Conservation (phyloP, 2,888 invertebrate genomes). For the Pegoplata infirma region DNA sequence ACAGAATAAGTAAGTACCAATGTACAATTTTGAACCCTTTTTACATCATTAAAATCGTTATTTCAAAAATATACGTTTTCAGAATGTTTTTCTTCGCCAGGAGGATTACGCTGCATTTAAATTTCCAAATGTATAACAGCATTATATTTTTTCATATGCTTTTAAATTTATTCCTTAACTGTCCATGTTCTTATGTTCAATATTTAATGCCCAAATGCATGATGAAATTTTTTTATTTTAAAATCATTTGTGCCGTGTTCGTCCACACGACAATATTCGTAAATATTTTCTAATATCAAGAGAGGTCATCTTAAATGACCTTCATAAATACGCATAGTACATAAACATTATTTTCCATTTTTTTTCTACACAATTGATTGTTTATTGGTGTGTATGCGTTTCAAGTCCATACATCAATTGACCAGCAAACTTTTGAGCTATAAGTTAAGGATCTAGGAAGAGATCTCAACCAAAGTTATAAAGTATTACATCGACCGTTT, state of each 20-base stretch:
- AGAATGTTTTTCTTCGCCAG: no score
- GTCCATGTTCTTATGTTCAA: neutral
- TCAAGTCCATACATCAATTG: slow-evolving; percentile 9
- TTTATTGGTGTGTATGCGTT: slow-evolving; percentile 45
- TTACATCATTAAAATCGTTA: no score
- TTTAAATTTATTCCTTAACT: no score
- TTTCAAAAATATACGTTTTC: no score
- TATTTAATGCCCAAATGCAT: neutral
- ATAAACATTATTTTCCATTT: slow-evolving; percentile 47
- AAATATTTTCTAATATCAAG: slow-evolving; percentile 23
- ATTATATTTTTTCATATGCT: no score
- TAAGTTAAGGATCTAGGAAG: no score
- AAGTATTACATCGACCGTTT: no score
- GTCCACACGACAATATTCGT: slow-evolving; percentile 7
- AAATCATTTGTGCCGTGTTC: neutral
- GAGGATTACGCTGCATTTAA: no score
- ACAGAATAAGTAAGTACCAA: no score
- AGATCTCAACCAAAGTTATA: no score
- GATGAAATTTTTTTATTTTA: neutral
- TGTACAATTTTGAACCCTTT: no score
- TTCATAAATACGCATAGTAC: slow-evolving; percentile 59
- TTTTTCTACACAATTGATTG: slow-evolving; percentile 51
- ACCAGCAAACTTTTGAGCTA: slow-evolving; percentile 40
- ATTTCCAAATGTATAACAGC: no score
- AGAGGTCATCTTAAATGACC: slow-evolving; percentile 58